Evolutionary conservation across 2,113 vertebrate genomes (phyloP).

Genomic region (Cyanocitta stelleri): DNA sequence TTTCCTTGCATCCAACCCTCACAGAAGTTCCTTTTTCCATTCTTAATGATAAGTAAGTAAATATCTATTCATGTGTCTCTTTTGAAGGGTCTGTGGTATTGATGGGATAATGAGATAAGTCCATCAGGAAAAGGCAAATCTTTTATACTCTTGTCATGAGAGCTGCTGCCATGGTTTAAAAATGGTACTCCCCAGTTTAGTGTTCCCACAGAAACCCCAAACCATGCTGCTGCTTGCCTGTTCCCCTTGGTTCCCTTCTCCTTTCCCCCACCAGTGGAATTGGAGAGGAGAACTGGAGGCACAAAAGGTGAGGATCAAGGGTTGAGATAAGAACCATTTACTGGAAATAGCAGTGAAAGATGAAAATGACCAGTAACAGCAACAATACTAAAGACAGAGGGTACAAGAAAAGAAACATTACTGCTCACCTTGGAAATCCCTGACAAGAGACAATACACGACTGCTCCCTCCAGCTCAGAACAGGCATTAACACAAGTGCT

Average conservation of each 20-base stretch:
- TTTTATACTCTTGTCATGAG: neutral
- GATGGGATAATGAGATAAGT: neutral
- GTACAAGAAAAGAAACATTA: neutral
- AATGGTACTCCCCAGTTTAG: neutral
- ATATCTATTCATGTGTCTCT: neutral
- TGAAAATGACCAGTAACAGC: neutral
- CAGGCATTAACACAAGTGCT: neutral
- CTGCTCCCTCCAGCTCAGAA: fast-evolving
- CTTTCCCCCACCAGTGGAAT: neutral
- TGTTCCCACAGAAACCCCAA: neutral
- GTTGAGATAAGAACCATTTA: neutral
- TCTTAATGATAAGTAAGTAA: neutral
- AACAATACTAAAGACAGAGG: neutral
- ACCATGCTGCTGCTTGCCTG: fast-evolving
- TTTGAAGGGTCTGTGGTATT: neutral
- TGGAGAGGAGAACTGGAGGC: neutral
- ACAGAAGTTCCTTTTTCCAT: neutral
- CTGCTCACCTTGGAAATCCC: fast-evolving
- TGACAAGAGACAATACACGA: neutral
- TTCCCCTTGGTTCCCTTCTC: fast-evolving
- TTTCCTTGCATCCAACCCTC: neutral
- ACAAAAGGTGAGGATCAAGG: neutral
- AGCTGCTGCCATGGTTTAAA: neutral
- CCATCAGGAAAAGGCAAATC: neutral
- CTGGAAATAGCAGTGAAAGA: neutral